Evolutionary conservation across 2,797 vertebrate species (phyloP).

Genomic region (Tapirus indicus): DNA sequence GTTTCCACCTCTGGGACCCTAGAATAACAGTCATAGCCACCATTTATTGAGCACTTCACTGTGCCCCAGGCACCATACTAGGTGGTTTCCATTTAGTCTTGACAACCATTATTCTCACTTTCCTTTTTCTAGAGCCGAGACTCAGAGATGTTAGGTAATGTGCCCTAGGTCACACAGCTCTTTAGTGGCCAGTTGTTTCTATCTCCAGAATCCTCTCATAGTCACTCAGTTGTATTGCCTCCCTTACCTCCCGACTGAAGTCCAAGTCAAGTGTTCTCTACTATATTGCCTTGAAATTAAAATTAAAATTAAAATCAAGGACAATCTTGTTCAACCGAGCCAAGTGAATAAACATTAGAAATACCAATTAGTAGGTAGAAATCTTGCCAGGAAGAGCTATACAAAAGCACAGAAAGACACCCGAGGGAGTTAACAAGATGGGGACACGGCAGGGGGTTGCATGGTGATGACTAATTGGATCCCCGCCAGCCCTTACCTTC

Average conservation of each 20-base stretch:
- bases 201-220: neutral
- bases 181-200: slow-evolving; percentile 7
- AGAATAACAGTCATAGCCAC: neutral
- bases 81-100: neutral
- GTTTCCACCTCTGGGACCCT: neutral
- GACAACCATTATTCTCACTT: neutral
- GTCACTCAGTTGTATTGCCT: neutral
- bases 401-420: slow-evolving; percentile 28
- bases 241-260: neutral
- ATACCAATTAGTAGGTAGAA: slow-evolving; percentile 59
- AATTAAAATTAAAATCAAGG: slow-evolving; percentile 62
- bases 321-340: slow-evolving; percentile 1
- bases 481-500: slow-evolving; percentile 35
- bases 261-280: slow-evolving; percentile 33
- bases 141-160: neutral
- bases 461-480: neutral
- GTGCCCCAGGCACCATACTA: neutral
- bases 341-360: slow-evolving; percentile 61
- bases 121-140: neutral
- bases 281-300: neutral
- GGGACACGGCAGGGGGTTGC: neutral
- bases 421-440: neutral
- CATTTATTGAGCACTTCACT: neutral
- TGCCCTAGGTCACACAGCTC: neutral
- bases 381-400: slow-evolving; percentile 55